Conservation (phyloP, 2,113 vertebrate species). For the Macrotus californicus region DNA sequence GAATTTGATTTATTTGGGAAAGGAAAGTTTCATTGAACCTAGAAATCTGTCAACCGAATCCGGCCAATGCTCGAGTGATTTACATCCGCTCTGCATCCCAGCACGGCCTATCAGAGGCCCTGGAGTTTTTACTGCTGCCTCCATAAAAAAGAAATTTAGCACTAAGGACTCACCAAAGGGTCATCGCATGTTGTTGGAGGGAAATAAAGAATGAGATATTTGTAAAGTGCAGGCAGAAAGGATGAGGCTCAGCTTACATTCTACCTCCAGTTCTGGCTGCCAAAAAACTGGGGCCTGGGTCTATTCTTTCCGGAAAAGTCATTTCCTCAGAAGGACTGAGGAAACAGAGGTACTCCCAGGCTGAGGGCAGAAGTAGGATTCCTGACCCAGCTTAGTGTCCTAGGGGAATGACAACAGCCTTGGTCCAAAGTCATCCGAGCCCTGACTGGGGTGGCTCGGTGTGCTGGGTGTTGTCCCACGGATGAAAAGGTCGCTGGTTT, state of each 20-base stretch:
- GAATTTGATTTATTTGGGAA: conserved; percentile 66
- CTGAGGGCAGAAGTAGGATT: fast-evolving
- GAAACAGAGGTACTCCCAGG: conserved; percentile 14
- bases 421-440: background rate
- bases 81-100: conserved; percentile 27
- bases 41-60: conserved; percentile 56
- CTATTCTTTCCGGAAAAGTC: background rate
- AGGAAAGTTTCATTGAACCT: conserved; percentile 59
- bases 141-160: conserved; percentile 52
- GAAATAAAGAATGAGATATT: conserved; percentile 58
- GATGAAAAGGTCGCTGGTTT: too few species aligned
- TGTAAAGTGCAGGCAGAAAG: conserved; percentile 44
- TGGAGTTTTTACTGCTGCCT: conserved; percentile 54
- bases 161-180: conserved; percentile 45
- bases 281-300: background rate
- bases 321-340: background rate
- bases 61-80: conserved; percentile 63
- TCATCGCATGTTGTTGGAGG: conserved; percentile 5
- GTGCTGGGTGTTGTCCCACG: too few species aligned
- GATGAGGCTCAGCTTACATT: background rate
- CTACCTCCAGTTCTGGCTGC: conserved; percentile 1
- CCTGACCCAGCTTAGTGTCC: background rate
- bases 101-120: conserved; percentile 54
- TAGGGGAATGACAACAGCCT: background rate
- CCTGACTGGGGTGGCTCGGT: too few species aligned